Conservation (phyloP, 2,888 invertebrate species). For the Spisula solida region DNA sequence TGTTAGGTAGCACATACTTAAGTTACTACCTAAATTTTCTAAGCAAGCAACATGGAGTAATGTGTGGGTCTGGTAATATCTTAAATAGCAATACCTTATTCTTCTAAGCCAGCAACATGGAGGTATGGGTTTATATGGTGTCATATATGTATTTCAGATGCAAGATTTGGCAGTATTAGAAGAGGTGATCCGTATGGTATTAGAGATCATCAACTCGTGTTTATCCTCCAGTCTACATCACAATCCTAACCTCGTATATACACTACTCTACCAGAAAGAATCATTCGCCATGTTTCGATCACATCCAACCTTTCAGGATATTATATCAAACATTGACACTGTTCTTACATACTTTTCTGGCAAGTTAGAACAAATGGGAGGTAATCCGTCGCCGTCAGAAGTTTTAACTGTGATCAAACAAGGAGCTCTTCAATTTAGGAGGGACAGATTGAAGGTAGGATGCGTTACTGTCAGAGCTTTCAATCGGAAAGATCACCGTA, state of each 20-base stretch:
- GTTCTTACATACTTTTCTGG: slow-evolving; percentile 93
- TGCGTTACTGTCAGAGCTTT: no score
- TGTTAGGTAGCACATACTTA: no score
- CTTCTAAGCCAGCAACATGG: no score
- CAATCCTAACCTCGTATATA: slow-evolving; percentile 97
- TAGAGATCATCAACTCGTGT: slow-evolving; percentile 99
- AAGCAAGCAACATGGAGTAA: no score
- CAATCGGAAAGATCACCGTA: no score
- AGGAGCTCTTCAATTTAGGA: slow-evolving; percentile 97
- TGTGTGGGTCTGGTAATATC: no score
- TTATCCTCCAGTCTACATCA: slow-evolving; percentile 95
- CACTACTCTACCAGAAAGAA: slow-evolving; percentile 95
- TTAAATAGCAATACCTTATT: no score
- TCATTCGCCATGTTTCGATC: slow-evolving; percentile 93
- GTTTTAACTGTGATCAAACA: slow-evolving; percentile 96
- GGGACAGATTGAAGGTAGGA: slow-evolving; percentile 95
- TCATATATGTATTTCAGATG: slow-evolving; percentile 89
- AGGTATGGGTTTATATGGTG: not conserved
- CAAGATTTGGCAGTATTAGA: slow-evolving; percentile 94
- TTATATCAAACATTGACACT: slow-evolving; percentile 97
- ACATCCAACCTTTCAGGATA: slow-evolving; percentile 95
- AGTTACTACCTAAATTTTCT: no score
- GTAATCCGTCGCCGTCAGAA: slow-evolving; percentile 94
- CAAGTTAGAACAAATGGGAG: slow-evolving; percentile 89
- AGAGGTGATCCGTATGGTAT: slow-evolving; percentile 97